Conservation (phyloP, 1,140 invertebrate species). For the Drosophila subpulchrella region DNA sequence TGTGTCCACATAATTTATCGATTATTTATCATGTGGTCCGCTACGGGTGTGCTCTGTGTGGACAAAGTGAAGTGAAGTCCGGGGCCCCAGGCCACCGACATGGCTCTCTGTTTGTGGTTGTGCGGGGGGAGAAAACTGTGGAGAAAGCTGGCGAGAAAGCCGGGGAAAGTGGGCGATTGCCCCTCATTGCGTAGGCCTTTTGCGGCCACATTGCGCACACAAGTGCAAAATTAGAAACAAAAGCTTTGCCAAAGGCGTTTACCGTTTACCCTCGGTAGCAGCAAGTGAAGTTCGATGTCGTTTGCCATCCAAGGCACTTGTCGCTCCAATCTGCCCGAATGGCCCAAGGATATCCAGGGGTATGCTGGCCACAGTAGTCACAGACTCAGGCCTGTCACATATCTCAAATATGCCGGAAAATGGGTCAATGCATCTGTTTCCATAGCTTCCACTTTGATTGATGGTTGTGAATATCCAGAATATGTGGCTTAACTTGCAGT, state of each 20-base stretch:
- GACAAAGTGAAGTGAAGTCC: conserved; percentile 61
- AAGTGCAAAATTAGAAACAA: conserved; percentile 82
- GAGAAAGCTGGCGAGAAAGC: not conserved
- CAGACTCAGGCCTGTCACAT: conserved; percentile 3
- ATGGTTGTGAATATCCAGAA: not conserved
- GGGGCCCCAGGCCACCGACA: conserved; percentile 39
- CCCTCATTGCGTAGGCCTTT: conserved; percentile 60
- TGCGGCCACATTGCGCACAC: conserved; percentile 67
- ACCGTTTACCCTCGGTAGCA: conserved; percentile 43
- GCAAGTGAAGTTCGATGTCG: conserved; percentile 39
- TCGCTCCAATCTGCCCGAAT: conserved; percentile 14
- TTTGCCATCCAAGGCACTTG: conserved; percentile 36
- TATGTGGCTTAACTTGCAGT: not conserved
- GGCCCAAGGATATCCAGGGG: conserved; percentile 3
- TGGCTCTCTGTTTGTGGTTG: conserved; percentile 10
- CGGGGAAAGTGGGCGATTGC: not conserved
- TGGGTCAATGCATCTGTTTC: conserved; percentile 14
- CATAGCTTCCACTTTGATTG: conserved; percentile 5
- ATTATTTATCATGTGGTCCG: conserved; percentile 82
- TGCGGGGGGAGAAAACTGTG: not conserved
- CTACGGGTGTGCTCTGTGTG: conserved; percentile 54
- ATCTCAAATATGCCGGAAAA: conserved; percentile 12
- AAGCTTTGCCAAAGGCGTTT: conserved; percentile 61
- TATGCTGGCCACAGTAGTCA: conserved; percentile 19
- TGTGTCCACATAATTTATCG: conserved; percentile 84